phyloP scores from a whole-genome alignment of 1,140 invertebrate genomes.

The Formica exsecta region DNA sequence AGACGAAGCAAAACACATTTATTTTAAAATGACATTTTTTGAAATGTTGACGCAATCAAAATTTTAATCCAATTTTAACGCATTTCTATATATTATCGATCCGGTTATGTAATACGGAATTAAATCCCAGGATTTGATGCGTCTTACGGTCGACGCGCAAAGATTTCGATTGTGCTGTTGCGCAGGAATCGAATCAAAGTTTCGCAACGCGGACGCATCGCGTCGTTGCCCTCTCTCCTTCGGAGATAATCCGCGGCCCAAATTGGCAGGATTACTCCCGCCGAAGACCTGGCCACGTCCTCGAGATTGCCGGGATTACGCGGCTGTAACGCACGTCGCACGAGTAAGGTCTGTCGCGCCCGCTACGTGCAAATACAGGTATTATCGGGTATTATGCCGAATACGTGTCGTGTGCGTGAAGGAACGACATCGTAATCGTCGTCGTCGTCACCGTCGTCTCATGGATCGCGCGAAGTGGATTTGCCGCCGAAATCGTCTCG shows the following conservation, averaged over 20 bases:
- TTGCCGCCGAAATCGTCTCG: slow-evolving; percentile 6
- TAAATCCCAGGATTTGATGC: slow-evolving; percentile 7
- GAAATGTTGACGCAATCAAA: background rate
- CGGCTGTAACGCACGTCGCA: slow-evolving; percentile 71
- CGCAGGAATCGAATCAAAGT: slow-evolving; percentile 63
- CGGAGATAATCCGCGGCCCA: slow-evolving; percentile 79
- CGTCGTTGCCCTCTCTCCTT: slow-evolving; percentile 37
- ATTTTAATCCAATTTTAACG: background rate
- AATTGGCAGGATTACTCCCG: slow-evolving; percentile 81
- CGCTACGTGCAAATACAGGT: slow-evolving; percentile 73
- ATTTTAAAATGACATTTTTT: too few species aligned
- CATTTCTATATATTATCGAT: background rate
- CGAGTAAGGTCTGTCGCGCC: slow-evolving; percentile 37
- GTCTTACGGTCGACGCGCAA: background rate
- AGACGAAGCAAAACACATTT: too few species aligned
- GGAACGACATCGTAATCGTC: slow-evolving; percentile 27
- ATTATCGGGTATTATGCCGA: slow-evolving; percentile 77
- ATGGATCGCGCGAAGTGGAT: slow-evolving; percentile 28
- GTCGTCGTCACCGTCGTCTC: background rate
- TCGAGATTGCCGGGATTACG: slow-evolving; percentile 81
- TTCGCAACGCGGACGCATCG: slow-evolving; percentile 40
- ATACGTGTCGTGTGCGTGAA: slow-evolving; percentile 57
- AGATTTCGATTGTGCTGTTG: slow-evolving; percentile 8
- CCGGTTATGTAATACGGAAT: background rate
- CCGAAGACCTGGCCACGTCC: slow-evolving; percentile 77